Evolutionary conservation across 2,797 vertebrate genomes (phyloP).

Genomic region (Arrhamphus sclerolepis): DNA sequence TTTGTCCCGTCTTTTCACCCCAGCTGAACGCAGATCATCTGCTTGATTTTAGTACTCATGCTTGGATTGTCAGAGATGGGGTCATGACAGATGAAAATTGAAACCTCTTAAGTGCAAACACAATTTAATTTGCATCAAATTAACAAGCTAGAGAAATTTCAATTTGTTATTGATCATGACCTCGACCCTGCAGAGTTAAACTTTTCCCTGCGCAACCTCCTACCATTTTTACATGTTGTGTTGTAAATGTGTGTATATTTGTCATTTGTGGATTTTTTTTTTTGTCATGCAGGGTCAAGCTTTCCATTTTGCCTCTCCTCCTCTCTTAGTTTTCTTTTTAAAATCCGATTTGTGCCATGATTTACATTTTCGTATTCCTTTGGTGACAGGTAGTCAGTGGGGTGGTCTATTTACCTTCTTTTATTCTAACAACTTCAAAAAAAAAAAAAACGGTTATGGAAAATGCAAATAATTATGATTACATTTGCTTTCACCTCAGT

Average conservation of each 20-base stretch:
- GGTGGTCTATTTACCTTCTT: conserved; percentile 12
- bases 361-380: conserved; percentile 24
- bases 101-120: conserved; percentile 10
- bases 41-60: conserved; percentile 41
- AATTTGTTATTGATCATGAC: conserved; percentile 54
- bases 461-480: no score
- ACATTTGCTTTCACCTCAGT: no score
- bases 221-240: conserved; percentile 39
- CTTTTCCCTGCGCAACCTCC: conserved; percentile 26
- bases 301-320: conserved; percentile 18
- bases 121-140: conserved; percentile 2
- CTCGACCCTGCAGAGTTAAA: conserved; percentile 40
- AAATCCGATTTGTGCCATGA: conserved; percentile 22
- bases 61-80: conserved; percentile 41
- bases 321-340: conserved; percentile 29
- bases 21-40: conserved; percentile 43
- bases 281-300: conserved; percentile 34
- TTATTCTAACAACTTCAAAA: neutral
- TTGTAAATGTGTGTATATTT: conserved; percentile 35
- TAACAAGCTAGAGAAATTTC: conserved; percentile 4
- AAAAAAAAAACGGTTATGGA: no score
- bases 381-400: conserved; percentile 32
- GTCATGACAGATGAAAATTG: conserved; percentile 57
- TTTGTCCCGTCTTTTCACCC: conserved; percentile 83
- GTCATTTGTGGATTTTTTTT: conserved; percentile 33